Conservation (phyloP, 1,140 invertebrate species). For the Bactericera cockerelli region DNA sequence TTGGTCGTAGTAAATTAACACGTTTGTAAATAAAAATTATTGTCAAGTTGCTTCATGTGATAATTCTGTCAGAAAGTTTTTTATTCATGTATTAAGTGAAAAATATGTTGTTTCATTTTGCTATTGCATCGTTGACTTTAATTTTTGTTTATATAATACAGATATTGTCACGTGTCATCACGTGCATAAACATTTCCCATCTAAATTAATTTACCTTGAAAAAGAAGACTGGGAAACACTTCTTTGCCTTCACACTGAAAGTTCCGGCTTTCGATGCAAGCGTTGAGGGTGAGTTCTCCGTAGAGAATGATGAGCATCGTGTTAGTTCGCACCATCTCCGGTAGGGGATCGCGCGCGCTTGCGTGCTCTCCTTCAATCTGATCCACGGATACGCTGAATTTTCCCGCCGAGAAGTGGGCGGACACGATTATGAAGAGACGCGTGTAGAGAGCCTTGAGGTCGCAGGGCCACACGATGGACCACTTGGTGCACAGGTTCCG, state of each 20-base stretch:
- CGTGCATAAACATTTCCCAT: no score
- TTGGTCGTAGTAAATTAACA: no score
- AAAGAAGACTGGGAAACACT: background rate
- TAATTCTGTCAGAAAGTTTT: no score
- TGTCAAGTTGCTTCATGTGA: no score
- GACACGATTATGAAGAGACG: conserved; percentile 14
- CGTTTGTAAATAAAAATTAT: no score
- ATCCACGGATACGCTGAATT: background rate
- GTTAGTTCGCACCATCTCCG: background rate
- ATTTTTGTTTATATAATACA: no score
- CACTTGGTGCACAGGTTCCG: conserved; percentile 8
- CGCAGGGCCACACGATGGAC: conserved; percentile 13
- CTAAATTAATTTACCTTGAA: background rate
- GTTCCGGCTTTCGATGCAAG: background rate
- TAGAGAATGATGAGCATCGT: background rate
- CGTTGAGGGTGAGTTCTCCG: background rate
- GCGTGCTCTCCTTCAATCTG: background rate
- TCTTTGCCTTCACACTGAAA: background rate
- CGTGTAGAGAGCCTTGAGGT: conserved; percentile 11
- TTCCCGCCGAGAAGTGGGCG: background rate
- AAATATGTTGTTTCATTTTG: no score
- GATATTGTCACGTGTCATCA: no score
- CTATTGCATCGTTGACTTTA: no score
- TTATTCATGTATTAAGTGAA: no score
- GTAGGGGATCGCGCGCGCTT: background rate